Evolutionary conservation across 2,797 vertebrate genomes (phyloP).

Genomic region (Pseudochirops cupreus): DNA sequence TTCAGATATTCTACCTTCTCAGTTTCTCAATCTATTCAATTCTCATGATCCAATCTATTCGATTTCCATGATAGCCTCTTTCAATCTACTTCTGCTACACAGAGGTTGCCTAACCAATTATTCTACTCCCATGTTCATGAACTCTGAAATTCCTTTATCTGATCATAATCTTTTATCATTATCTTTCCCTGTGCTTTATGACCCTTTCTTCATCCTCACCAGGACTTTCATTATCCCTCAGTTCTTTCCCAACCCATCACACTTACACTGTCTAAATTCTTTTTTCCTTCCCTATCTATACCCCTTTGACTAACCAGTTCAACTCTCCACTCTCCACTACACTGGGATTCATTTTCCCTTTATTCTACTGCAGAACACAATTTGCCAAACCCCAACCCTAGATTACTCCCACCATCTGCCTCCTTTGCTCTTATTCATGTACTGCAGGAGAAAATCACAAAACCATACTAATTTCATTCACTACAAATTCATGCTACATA

Average conservation of each 20-base stretch:
- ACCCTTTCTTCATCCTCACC: neutral
- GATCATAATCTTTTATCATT: neutral
- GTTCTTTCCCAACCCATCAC: neutral
- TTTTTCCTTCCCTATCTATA: neutral
- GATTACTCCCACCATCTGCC: neutral
- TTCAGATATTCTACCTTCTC: neutral
- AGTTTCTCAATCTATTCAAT: neutral
- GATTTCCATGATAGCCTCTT: neutral
- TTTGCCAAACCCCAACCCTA: neutral
- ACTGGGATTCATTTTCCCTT: neutral
- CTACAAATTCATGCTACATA: neutral
- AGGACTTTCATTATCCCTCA: neutral
- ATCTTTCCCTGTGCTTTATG: neutral
- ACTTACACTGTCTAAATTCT: neutral
- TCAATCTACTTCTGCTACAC: neutral
- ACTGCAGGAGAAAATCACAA: neutral
- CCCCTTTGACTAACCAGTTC: neutral
- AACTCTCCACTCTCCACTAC: neutral
- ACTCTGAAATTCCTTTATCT: neutral
- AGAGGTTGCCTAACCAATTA: neutral
- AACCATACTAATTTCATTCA: neutral
- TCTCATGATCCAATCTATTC: neutral
- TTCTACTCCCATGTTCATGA: neutral
- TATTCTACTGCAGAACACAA: neutral
- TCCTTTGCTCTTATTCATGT: neutral